Base-by-base conservation (phyloP, 2,797 vertebrate genomes). In the Bovichtus diacanthus region DNA sequence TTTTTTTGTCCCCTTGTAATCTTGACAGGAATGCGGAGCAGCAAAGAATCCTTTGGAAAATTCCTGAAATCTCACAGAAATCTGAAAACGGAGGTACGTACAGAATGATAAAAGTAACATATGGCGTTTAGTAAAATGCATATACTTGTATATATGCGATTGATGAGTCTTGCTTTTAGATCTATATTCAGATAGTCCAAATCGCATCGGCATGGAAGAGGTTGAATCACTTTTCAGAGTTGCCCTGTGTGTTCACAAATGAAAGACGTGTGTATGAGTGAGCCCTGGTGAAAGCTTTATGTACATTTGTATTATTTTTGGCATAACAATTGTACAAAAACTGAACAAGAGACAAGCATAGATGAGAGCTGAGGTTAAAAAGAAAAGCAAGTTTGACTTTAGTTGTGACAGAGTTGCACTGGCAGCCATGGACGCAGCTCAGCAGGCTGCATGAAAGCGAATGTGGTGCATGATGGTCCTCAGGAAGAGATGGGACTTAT, bases 61-160 rank as follows among this genome's bases (percentile, higher is more conserved):
- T 99, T 91, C 98, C 98, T 0, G 98, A 99, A 76, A 99, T 99
- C 94, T 99, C 98, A 5, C 96, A 97, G 91, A 99, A 99, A 92
- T 99, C 98, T 55, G 98, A 99, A 93, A 99, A 99, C 1, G 97
- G 97, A 96, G 98, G 98, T 98, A 95, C 87, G 77, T 80, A 7
- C 19, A 23, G 16, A 65, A 3, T 6, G 4, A 68, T 9, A n/a
- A 31, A 29, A 11, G 18, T n/a, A 61, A 47, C 3, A 4, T 10
- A 5, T 7, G 27, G 1, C 2, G 3, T 49, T 39, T 41, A 21
- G 15, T 31, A 0, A 27, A n/a, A n/a, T n/a, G n/a, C n/a, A n/a
- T n/a, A n/a, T n/a, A n/a, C n/a, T n/a, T 54, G 18, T 9, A 54
- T 13, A 44, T 54, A 19, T 27, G 9, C 5, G 1, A 10, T 5